Percentiles rank a stretch among this genome's conserved stretches.
phyloP scores from a whole-genome alignment of 2,113 vertebrate genomes.

The Hippocampus mohnikei region DNA sequence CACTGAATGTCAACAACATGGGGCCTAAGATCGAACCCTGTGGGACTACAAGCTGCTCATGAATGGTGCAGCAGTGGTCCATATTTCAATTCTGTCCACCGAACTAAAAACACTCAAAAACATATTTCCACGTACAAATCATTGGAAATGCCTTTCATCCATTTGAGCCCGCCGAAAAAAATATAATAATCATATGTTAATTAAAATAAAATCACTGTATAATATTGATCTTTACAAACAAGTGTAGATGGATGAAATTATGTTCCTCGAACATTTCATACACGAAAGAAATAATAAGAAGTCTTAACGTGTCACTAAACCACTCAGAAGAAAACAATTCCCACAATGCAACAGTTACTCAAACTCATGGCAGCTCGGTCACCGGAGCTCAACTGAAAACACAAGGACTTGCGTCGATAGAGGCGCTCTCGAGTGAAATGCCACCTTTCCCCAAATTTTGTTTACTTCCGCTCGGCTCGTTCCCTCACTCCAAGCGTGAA shows the following conservation, averaged over 20 bases:
- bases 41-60: neutral
- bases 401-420: constrained; percentile 1
- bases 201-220: neutral
- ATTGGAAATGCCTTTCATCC: too few relatives aligned
- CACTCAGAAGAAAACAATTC: neutral
- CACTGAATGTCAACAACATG: neutral
- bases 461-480: constrained; percentile 42
- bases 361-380: neutral
- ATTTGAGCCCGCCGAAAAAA: neutral
- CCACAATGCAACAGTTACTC: neutral
- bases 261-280: neutral
- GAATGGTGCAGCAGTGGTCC: too few relatives aligned
- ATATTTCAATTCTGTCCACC: too few relatives aligned
- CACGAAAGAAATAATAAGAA: neutral
- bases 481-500: constrained; percentile 33
- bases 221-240: neutral
- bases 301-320: neutral
- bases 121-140: too few relatives aligned
- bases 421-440: constrained; percentile 12
- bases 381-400: constrained; percentile 20
- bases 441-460: constrained; percentile 23
- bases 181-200: too few relatives aligned
- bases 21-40: neutral
- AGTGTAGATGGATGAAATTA: neutral
- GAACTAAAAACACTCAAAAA: too few relatives aligned